phyloP scores from a whole-genome alignment of 1,140 invertebrate species.

The Theocolax elegans region DNA sequence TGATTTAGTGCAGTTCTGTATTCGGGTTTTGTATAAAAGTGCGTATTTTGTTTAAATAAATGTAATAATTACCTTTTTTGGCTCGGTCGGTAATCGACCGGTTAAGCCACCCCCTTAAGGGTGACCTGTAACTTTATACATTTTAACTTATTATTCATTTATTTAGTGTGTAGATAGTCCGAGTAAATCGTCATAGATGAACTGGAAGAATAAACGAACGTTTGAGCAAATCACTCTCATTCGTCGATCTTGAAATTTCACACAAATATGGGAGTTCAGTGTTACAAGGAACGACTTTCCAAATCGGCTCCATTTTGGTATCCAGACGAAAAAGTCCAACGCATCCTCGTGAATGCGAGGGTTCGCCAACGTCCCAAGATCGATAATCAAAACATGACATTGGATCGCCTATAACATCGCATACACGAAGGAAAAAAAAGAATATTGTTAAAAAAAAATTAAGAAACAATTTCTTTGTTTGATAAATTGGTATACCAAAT shows the following conservation, averaged over 20 bases:
- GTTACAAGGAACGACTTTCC: constrained; percentile 70
- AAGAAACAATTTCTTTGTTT: constrained; percentile 6
- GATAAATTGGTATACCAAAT: constrained; percentile 52
- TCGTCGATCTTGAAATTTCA: constrained; percentile 71
- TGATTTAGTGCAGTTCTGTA: too few species aligned
- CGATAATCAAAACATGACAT: constrained; percentile 72
- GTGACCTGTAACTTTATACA: too few species aligned
- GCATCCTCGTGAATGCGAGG: constrained; percentile 69
- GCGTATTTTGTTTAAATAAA: too few species aligned
- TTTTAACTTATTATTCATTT: too few species aligned
- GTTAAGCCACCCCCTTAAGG: too few species aligned
- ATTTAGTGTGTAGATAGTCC: too few species aligned
- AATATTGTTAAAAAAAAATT: neutral
- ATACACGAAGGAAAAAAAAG: neutral
- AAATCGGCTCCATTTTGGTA: constrained; percentile 59
- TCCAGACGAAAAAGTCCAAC: constrained; percentile 63
- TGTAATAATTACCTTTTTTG: too few species aligned
- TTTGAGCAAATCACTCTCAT: too few species aligned
- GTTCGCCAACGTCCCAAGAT: constrained; percentile 75
- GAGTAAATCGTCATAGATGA: too few species aligned
- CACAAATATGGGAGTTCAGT: constrained; percentile 69
- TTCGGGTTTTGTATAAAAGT: too few species aligned
- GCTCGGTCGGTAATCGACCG: too few species aligned
- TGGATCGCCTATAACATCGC: constrained; percentile 59
- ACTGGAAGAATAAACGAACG: too few species aligned